Base-by-base conservation (phyloP, 2,797 vertebrate species). In the Pipistrellus kuhlii region DNA sequence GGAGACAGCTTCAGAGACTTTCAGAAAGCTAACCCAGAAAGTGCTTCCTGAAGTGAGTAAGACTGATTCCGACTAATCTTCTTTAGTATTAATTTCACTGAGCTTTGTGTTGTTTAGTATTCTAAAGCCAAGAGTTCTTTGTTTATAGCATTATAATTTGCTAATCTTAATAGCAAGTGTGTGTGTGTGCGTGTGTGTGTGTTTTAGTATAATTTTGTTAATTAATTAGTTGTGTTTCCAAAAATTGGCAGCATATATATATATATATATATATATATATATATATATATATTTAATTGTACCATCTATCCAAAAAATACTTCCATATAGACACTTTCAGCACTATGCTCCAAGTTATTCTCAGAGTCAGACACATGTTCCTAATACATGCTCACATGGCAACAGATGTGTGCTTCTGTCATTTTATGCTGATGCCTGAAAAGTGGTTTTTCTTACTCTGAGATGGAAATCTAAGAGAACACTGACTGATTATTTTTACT, bases 251-350 rank as follows among this genome's bases (percentile, higher is more conserved):
- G 48, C 48, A 68, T 38, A 80, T 27, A 57, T 59, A 30, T 30
- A 59, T 13, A 59, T 27, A 51, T 62, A 94, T 53, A 57, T 57
- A 25, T 57, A 57, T 25, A 80, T 27, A 27, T 59, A 27, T 27
- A 59, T 13, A 59, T 27, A 51, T 62, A 94, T 53, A 57, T 57
- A 25, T 96, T 97, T 87, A 88, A 96, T 96, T 95, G 97, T 55
- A 69, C 68, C 89, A 96, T 96, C 93, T 97, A 93, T 92, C 91
- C 68, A 92, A 88, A 77, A 95, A 95, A 93, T 85, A 53, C 76
- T 94, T 92, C 30, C 71, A 27, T 46, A 86, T 57, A 95, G 95
- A 69, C 9, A 88, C 68, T 87, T 98, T 86, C 64, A 93, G 83
- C 75, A 88, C 75, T 73, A 83, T 20, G 85, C 41, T 92, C n/a